phyloP scores from a whole-genome alignment of 2,113 vertebrate species.

The Ciconia boyciana region DNA sequence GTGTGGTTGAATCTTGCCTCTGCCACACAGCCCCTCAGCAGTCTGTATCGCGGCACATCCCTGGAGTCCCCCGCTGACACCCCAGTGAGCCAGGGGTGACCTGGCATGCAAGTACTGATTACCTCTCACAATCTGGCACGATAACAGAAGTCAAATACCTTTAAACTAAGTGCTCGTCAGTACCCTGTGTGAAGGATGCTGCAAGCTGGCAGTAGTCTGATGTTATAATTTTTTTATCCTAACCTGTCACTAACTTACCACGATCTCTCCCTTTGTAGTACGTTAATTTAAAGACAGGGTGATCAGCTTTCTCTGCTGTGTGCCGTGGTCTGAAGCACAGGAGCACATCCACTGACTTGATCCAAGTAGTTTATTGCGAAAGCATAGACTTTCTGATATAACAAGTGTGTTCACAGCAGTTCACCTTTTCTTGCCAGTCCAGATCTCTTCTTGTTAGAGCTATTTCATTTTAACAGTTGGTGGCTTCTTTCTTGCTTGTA shows the following conservation, averaged over 20 bases:
- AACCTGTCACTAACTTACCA: neutral
- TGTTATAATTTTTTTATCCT: neutral
- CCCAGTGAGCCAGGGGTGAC: neutral
- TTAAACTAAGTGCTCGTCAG: neutral
- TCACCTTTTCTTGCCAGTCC: neutral
- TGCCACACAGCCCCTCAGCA: neutral
- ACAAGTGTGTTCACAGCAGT: neutral
- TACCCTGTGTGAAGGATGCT: neutral
- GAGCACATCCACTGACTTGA: neutral
- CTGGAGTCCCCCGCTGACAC: neutral
- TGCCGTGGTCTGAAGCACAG: rapidly evolving
- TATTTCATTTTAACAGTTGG: neutral
- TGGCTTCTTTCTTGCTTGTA: neutral
- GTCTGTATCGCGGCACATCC: neutral
- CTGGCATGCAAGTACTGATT: neutral
- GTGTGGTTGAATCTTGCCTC: neutral
- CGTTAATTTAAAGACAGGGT: neutral
- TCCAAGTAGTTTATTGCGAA: neutral
- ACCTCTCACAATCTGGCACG: neutral
- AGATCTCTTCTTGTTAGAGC: neutral
- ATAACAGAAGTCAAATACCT: neutral
- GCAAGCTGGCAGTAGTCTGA: neutral
- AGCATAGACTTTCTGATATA: neutral
- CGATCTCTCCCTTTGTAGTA: neutral
- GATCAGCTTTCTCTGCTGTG: neutral